A percentile compares a stretch with the other conserved stretches of the same genome.
These are phyloP conservation scores for Chloroceryle aenea DNA, from an alignment of 2,113 vertebrate species.

Conservation along the genomic window DNA sequence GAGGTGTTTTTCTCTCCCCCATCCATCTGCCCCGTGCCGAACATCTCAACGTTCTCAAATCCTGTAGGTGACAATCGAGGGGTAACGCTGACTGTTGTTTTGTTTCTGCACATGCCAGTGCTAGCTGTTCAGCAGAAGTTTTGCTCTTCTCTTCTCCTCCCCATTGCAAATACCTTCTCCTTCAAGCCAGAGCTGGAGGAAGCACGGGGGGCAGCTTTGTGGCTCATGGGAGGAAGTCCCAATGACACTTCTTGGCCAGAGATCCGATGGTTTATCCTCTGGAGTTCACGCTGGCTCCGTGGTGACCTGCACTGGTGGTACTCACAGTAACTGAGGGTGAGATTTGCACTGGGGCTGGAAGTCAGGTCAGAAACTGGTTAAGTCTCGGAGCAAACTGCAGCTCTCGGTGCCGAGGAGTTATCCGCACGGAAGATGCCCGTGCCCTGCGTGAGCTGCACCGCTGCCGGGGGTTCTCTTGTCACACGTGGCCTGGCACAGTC, in stretches of 20 bases:
- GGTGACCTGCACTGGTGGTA: neutral
- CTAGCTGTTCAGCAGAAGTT: neutral
- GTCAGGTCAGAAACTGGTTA: neutral
- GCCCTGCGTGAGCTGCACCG: neutral
- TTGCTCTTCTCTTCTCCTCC: neutral
- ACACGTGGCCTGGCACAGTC: too few species aligned
- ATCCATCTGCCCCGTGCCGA: neutral
- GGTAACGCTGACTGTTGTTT: accelerated
- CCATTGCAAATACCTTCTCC: accelerated
- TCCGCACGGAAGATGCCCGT: too few species aligned
- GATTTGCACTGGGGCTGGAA: neutral
- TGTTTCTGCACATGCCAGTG: neutral
- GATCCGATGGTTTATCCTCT: neutral
- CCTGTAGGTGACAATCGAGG: neutral
- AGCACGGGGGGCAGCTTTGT: accelerated
- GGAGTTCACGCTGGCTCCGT: neutral
- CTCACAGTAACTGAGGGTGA: neutral
- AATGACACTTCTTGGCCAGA: neutral
- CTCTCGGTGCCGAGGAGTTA: neutral
- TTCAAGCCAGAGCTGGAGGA: neutral
- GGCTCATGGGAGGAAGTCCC: neutral
- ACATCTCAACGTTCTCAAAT: neutral
- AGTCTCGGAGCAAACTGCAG: neutral
- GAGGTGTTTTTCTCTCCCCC: neutral
- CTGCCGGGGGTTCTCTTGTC: neutral